Evolutionary conservation across 1,140 invertebrate species (phyloP), one percentile per base, ranked within the genome.

Genomic region (Tetragnatha versicolor): DNA sequence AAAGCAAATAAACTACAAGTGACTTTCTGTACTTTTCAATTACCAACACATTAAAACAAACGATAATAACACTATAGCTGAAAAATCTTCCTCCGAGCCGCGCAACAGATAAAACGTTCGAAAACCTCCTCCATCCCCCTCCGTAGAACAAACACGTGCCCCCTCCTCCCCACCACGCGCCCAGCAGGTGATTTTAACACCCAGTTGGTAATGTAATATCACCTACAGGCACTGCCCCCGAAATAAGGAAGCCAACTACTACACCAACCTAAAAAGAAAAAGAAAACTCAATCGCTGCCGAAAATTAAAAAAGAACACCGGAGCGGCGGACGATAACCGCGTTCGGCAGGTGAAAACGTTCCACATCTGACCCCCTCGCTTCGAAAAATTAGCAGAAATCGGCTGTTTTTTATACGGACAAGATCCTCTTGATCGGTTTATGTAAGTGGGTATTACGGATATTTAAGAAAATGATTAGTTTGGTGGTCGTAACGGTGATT

Each of bases 161-260:
- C 29, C 20, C 17, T 25, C 22, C 61, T 37, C 0, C 37, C 35
- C 35, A n/a, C 35, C 20, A 20, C 25, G 17, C 17, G 27, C 20
- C 9, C 27, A 25, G 72, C 72, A 75, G 72, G 72, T 75, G 72
- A 75, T 75, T 63, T 60, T 55, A 49, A 61, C 22, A 55, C 33
- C 72, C 72, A 27, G 27, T 22, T 12, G 51, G 51, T 58, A 58
- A 42, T 66, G 37, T 47, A 66, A 49, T 47, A 66, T 39, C 25
- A 37, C 37, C 60, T 63, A 27, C 60, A 1, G 25, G n/a, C 35
- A 20, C 66, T 37, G 29, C 66, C 47, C 39, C 25, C 33, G 31
- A 37, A 47, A 39, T 66, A 47, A 66, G 47, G 25, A 29, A 47
- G 25, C n/a, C 45, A 66, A n/a, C n/a, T n/a, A n/a, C n/a, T n/a